Percentiles rank a stretch among this genome's conserved stretches.
phyloP scores from a whole-genome alignment of 1,140 invertebrate species.

The silkworm (Bombyx mori) region DNA sequence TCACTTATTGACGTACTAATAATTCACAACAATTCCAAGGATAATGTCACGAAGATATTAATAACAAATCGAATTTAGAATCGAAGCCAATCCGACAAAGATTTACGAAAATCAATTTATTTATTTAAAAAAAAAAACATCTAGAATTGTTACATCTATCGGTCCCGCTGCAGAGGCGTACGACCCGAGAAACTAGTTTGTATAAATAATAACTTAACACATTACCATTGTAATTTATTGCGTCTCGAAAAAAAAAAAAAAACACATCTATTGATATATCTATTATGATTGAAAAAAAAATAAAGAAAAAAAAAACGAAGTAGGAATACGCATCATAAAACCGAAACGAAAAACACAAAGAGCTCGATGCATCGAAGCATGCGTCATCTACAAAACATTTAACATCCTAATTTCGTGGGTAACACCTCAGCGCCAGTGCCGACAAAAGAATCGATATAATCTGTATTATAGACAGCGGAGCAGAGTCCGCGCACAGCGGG shows the following conservation, averaged over 20 bases:
- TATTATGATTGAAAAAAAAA: constrained; percentile 37
- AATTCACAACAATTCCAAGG: too few relatives aligned
- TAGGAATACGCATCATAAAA: constrained; percentile 18
- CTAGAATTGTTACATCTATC: not conserved
- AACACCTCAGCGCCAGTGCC: constrained; percentile 59
- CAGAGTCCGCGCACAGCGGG: constrained; percentile 38
- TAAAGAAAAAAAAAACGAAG: constrained; percentile 15
- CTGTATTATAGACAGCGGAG: constrained; percentile 34
- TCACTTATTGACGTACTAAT: too few relatives aligned
- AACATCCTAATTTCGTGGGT: constrained; percentile 65
- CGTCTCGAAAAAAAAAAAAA: constrained; percentile 24
- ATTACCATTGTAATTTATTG: constrained; percentile 21
- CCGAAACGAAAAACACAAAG: constrained; percentile 30
- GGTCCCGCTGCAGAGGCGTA: too few relatives aligned
- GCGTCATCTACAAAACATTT: constrained; percentile 64
- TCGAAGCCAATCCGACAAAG: not conserved
- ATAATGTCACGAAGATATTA: not conserved
- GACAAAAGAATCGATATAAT: constrained; percentile 63
- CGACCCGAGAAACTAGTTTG: constrained; percentile 2
- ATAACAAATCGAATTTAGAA: not conserved
- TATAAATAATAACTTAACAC: constrained; percentile 19
- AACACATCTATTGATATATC: constrained; percentile 55
- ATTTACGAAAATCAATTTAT: constrained; percentile 1
- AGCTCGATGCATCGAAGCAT: constrained; percentile 29
- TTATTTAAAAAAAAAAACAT: not conserved